These are phyloP conservation scores for Pantala flavescens DNA, from an alignment of 1,140 invertebrate species.

Conservation along the genomic window DNA sequence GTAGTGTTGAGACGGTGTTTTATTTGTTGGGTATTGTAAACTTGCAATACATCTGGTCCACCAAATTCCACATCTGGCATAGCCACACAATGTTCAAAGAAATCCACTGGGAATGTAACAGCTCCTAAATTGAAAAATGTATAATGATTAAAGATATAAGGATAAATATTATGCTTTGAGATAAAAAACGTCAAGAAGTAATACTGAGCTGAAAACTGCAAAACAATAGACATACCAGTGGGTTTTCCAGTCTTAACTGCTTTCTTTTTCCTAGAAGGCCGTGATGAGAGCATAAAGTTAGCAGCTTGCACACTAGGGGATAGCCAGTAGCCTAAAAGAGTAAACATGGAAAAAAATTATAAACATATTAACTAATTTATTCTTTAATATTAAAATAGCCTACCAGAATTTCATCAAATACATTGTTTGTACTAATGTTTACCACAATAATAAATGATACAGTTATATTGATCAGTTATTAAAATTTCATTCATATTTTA, in stretches of 20 bases:
- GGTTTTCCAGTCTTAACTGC: conserved; percentile 45
- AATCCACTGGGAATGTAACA: conserved; percentile 80
- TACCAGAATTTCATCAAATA: no score
- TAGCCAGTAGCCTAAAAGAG: conserved; percentile 59
- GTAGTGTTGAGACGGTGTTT: conserved; percentile 86
- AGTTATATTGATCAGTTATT: no score
- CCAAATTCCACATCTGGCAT: conserved; percentile 92
- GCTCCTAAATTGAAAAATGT: conserved; percentile 28
- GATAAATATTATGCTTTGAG: not conserved
- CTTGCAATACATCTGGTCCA: conserved; percentile 88
- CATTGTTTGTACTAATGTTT: no score
- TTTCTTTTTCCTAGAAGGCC: conserved; percentile 45
- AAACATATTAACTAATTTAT: not conserved
- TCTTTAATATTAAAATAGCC: no score
- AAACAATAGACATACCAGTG: conserved; percentile 29
- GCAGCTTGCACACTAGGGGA: conserved; percentile 65
- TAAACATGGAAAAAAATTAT: conserved; percentile 13
- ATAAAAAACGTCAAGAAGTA: not conserved
- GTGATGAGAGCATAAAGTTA: conserved; percentile 34
- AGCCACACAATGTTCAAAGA: conserved; percentile 88
- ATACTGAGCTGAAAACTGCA: not conserved
- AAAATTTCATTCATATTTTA: no score
- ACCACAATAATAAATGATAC: no score
- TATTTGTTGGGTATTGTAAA: conserved; percentile 90
- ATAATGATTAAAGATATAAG: not conserved